Base-by-base conservation (phyloP, 2,113 vertebrate species). In the Pangasianodon gigas region DNA sequence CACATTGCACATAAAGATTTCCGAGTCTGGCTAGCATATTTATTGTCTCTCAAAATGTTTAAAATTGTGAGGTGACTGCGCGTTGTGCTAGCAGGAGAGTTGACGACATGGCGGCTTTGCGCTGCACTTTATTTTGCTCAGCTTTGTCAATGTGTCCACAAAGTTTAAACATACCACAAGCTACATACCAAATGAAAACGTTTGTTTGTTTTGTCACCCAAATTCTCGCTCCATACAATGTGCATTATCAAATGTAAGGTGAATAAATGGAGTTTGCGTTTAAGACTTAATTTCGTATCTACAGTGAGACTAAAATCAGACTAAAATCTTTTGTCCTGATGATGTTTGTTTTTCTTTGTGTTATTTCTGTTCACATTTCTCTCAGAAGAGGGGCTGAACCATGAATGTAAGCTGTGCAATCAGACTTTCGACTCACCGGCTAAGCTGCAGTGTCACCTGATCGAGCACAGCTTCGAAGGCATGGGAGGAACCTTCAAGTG, bases 401-500 rank as follows among this genome's bases (percentile, higher is more conserved):
- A 99, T 19, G 98, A 99, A 91, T 99, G 98, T 96, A 99, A 99
- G 91, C 97, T 99, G 92, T 99, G 98, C 95, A 99, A 96, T 94
- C 98, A 99, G 96, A 98, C 98, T 0, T 99, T 99, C 14, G 98
- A 99, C 96, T 99, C 98, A 37, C 98, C 98, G 19, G 98, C 98
- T 90, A 99, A 99, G 93, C 98, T 99, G 85, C 98, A 99, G 95
- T 99, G 98, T 94, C 98, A 99, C 94, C 97, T 99, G 95, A 99
- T 99, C 90, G 98, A 99, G 95, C 98, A 99, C 96, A 99, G 98
- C 96, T 99, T 99, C 82, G 98, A 99, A 96, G 98, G 98, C 87
- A 99, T 99, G 98, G 98, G 98, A 24, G 98, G 98, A 91, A 99
- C 98, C 91, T 99, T 99, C 95, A 99, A 99, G 95, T 99, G 98